Base-by-base conservation (phyloP, 2,797 vertebrate genomes). In the Sorex maritimensis region DNA sequence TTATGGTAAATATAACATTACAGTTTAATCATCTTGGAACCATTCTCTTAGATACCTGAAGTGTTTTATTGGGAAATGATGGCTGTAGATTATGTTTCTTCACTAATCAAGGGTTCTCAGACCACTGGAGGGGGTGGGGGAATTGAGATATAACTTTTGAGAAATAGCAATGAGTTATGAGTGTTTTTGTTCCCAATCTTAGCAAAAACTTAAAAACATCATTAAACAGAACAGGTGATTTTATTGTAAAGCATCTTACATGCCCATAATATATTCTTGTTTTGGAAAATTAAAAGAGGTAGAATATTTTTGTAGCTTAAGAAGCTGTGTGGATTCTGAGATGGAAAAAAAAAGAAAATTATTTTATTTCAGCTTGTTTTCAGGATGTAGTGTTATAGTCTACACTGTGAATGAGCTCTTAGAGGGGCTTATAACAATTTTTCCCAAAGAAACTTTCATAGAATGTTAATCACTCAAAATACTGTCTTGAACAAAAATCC, bases 11-110 rank as follows among this genome's bases (percentile, higher is more conserved):
- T 69, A 90, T 94, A 96, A 88, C 72, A 87, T 89, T 96, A 88
- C 71, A 94, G 94, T 97, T 96, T 94, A 84, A 80, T 96, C 94
- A 96, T 92, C 72, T 95, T 96, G 74, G 69, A 73, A 0, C 0
- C 92, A 85, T 94, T 94, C 46, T 34, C 83, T 95, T 92, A 95
- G 88, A 94, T 91, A 24, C 71, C 80, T 75, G 58, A 81, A 61
- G 9, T 0, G 58, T 95, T 95, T 95, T 94, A 93, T 68, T 92
- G 77, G 55, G 6, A 55, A 81, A 95, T 69, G 11, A 67, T 7
- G 58, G 24, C 55, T 24, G 86, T 86, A 15, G 38, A 38, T 79
- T 79, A 81, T 0, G 72, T 10, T 71, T 88, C 17, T 81, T 93
- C 41, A 69, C 85, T 74, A 82, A 90, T 90, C 88, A 87, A 85